Evolutionary conservation across 2,797 vertebrate genomes (phyloP).

Genomic region (Coluber constrictor): DNA sequence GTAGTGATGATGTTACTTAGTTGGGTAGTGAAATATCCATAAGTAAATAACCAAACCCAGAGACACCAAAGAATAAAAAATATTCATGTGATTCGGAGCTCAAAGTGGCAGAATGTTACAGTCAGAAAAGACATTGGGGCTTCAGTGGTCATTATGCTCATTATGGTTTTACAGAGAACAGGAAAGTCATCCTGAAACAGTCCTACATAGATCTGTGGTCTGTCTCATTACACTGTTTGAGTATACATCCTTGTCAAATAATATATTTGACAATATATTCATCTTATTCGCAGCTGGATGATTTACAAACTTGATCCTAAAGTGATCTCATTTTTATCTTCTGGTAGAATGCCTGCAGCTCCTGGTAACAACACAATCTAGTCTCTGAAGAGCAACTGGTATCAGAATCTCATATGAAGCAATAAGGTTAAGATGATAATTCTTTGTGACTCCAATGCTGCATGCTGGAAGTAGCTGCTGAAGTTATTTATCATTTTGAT

Average conservation of each 20-base stretch:
- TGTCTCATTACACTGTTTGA: background rate
- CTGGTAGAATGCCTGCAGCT: background rate
- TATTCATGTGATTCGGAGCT: background rate
- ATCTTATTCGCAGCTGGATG: background rate
- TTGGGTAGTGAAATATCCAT: background rate
- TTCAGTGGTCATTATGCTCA: background rate
- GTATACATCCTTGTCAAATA: background rate
- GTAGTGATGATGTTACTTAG: background rate
- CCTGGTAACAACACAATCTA: background rate
- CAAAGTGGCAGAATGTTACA: background rate
- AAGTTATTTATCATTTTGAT: constrained; percentile 2
- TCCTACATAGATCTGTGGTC: background rate
- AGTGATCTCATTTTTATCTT: constrained; percentile 17
- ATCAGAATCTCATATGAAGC: background rate
- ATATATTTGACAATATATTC: constrained; percentile 10
- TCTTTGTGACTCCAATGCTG: background rate
- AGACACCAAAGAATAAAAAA: background rate
- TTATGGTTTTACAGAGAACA: background rate
- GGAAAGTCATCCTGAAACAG: background rate
- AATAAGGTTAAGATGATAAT: background rate
- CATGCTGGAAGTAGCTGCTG: background rate
- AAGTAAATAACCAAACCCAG: background rate
- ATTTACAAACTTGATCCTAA: background rate
- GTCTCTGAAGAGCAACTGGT: background rate
- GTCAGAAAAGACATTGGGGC: background rate